phyloP scores from a whole-genome alignment of 1,140 invertebrate genomes.

The Saccostrea echinata region DNA sequence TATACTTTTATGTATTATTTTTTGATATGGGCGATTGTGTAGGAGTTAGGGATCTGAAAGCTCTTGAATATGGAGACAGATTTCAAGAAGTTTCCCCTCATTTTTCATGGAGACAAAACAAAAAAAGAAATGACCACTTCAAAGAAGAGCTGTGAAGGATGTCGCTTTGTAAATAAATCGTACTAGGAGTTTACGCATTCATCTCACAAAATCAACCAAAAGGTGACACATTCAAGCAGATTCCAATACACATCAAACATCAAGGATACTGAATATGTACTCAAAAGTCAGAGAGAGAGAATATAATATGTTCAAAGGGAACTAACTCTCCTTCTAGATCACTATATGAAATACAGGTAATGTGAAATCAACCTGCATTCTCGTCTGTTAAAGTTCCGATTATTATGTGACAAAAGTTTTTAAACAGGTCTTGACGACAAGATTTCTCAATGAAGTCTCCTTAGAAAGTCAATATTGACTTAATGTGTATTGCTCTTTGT shows the following conservation, averaged over 20 bases:
- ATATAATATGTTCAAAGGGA: background rate
- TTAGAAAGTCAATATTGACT: constrained; percentile 23
- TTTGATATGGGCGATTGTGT: background rate
- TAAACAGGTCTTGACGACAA: background rate
- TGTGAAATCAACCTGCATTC: no score
- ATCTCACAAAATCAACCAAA: background rate
- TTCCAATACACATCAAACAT: background rate
- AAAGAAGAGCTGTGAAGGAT: background rate
- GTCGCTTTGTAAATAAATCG: background rate
- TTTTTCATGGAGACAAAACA: background rate
- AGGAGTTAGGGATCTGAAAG: background rate
- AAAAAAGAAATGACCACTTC: constrained; percentile 7
- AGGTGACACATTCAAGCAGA: background rate
- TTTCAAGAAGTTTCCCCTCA: background rate
- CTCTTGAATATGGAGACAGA: background rate
- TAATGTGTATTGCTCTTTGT: constrained; percentile 3
- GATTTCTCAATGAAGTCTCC: constrained; percentile 12
- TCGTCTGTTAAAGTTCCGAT: no score
- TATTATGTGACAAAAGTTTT: background rate
- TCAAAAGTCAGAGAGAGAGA: background rate
- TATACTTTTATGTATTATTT: no score
- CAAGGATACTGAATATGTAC: background rate
- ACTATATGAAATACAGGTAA: no score
- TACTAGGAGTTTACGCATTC: background rate
- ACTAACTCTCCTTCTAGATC: background rate